phyloP scores from a whole-genome alignment of 2,888 invertebrate species.

The Dasypolia templi region DNA sequence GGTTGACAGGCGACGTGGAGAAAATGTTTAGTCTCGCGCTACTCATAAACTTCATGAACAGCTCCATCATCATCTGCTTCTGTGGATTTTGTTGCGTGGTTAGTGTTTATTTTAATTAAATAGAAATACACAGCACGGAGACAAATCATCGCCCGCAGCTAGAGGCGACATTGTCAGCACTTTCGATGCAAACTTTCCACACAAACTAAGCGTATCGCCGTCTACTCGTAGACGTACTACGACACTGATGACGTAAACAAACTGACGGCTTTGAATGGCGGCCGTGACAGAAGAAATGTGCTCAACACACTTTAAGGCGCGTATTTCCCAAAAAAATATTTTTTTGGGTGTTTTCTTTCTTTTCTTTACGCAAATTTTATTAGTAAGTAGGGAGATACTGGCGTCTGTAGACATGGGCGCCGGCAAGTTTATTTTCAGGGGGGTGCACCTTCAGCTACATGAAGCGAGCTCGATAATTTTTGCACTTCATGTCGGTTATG shows the following conservation, averaged over 20 bases:
- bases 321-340: no score
- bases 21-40: slow-evolving; percentile 76
- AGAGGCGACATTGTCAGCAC: neutral
- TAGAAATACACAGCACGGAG: neutral
- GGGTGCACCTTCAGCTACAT: no score
- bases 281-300: neutral
- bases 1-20: slow-evolving; percentile 75
- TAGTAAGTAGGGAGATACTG: no score
- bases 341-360: no score
- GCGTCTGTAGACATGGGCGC: no score
- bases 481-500: no score
- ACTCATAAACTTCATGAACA: slow-evolving; percentile 80
- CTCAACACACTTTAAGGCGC: neutral
- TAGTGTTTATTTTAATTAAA: slow-evolving; percentile 15
- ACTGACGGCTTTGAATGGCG: neutral
- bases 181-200: neutral
- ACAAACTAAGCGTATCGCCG: neutral
- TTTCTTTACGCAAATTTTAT: no score
- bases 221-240: neutral
- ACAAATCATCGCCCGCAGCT: neutral
- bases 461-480: no score
- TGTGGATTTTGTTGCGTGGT: slow-evolving; percentile 78
- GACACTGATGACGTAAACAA: neutral
- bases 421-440: no score
- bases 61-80: slow-evolving; percentile 80